Base-by-base conservation (phyloP, 2,113 vertebrate species). In the Takifugu bimaculatus region DNA sequence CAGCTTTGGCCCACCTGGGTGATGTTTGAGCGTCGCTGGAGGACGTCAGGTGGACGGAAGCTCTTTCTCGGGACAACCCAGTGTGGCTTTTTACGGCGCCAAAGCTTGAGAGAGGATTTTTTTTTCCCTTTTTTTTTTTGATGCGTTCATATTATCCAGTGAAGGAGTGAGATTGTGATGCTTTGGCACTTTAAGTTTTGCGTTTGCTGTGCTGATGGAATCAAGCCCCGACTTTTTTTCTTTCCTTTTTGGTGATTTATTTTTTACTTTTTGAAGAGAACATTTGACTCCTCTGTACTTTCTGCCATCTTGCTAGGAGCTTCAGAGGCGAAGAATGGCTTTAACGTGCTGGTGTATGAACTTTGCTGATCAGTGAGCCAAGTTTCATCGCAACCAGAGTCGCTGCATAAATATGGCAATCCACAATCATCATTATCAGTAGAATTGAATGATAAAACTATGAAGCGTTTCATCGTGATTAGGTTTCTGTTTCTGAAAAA, bases 391-490 rank as follows among this genome's bases (percentile, higher is more conserved):
- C 80, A 81, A 86, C 63, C 71, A 78, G 75, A 79, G 80, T 85
- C 82, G 82, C 85, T 84, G 86, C 88, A 87, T 88, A 84, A 87
- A 86, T 85, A 83, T 87, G 77, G 77, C 78, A 85, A 87, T 87
- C 85, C 88, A 88, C 84, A 85, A 83, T 80, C 85, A 88, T 84
- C 71, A 68, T 86, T 84, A 83, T 68, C 80, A 80, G 80, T 88
- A 89, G 88, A 88, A 63, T 75, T 87, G 83, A 88, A 84, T 77
- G 87, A 86, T 86, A 88, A 81, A 86, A 75, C 67, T 90, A 87
- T 87, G 87, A 89, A 72, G 74, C 88, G 80, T 91, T 90, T 79
- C 85, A 88, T 85, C 84, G 86, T 88, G 80, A 79, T 85, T 91
- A 89, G 85, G 72, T 91, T 90, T 90, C 80, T 83, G 84, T 88